These are phyloP conservation scores for Sipha flava DNA, from an alignment of 1,140 invertebrate genomes.

Conservation along the genomic window DNA sequence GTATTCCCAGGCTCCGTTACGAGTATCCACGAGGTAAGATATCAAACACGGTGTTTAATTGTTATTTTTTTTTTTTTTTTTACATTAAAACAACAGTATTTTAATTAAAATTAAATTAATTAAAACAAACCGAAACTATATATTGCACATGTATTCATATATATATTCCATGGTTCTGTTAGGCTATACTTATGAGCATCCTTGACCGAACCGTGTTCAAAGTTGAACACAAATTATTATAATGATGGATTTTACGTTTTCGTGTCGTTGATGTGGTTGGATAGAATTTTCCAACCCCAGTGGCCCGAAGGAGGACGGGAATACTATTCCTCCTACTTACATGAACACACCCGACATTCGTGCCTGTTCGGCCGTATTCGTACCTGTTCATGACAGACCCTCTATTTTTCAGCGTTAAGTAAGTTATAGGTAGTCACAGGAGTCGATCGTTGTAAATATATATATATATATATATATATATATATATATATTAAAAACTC, in stretches of 20 bases:
- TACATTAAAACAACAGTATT: neutral
- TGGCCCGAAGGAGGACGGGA: conserved; percentile 10
- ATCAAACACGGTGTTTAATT: neutral
- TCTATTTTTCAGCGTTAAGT: conserved; percentile 32
- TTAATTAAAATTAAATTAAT: neutral
- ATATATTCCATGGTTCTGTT: conserved; percentile 3
- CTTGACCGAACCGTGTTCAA: neutral
- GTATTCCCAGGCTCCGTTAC: conserved; percentile 31
- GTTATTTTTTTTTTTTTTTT: neutral
- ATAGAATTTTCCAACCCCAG: conserved; percentile 4
- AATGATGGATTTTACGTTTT: conserved; percentile 11
- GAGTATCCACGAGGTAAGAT: conserved; percentile 25
- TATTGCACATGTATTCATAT: neutral
- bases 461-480: neutral
- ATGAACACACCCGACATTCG: conserved; percentile 5
- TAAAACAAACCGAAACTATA: neutral
- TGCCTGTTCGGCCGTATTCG: neutral
- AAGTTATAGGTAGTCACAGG: conserved; percentile 7
- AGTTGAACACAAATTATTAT: neutral
- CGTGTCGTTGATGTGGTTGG: conserved; percentile 25
- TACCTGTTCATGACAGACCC: conserved; percentile 29
- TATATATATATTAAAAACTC: neutral
- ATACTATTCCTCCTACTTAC: conserved; percentile 16
- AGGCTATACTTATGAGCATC: neutral
- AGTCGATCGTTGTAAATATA: conserved; percentile 8